A percentile compares a stretch with the other conserved stretches of the same genome.
These are phyloP conservation scores for Tiliqua scincoides DNA, from an alignment of 2,113 vertebrate species.

Conservation along the genomic window DNA sequence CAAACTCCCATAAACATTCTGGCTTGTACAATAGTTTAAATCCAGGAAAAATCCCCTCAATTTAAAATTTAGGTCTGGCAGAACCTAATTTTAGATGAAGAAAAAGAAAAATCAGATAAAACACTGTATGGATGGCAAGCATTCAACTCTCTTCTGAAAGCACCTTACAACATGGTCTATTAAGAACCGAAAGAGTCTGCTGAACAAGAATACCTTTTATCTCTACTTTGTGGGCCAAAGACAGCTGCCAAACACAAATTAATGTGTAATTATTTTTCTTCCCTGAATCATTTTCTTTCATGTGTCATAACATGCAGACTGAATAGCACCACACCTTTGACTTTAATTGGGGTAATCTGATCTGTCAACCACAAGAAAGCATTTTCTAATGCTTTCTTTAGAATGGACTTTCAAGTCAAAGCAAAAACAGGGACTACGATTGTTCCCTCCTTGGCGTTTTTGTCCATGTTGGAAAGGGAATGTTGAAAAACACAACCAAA, in stretches of 20 bases:
- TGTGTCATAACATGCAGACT: slow-evolving; percentile 39
- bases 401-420: slow-evolving; percentile 41
- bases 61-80: neutral
- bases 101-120: slow-evolving; percentile 19
- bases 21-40: neutral
- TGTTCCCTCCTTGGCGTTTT: slow-evolving; percentile 1
- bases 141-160: slow-evolving; percentile 36
- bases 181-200: slow-evolving; percentile 59
- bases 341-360: slow-evolving; percentile 45
- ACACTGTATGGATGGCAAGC: neutral
- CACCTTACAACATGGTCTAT: slow-evolving; percentile 49
- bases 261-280: slow-evolving; percentile 86
- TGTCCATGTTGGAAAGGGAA: slow-evolving; percentile 11
- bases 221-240: slow-evolving; percentile 74
- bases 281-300: slow-evolving; percentile 83
- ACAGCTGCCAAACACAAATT: slow-evolving; percentile 84
- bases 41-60: neutral
- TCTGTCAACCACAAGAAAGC: slow-evolving; percentile 45
- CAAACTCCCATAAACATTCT: neutral
- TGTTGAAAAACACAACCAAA: slow-evolving; percentile 18
- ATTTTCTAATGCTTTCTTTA: slow-evolving; percentile 40
- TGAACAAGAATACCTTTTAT: slow-evolving; percentile 76
- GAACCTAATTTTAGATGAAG: neutral
- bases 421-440: slow-evolving; percentile 22
- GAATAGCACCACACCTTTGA: slow-evolving; percentile 41